phyloP scores from a whole-genome alignment of 2,888 invertebrate genomes.

The Amiota minor region DNA sequence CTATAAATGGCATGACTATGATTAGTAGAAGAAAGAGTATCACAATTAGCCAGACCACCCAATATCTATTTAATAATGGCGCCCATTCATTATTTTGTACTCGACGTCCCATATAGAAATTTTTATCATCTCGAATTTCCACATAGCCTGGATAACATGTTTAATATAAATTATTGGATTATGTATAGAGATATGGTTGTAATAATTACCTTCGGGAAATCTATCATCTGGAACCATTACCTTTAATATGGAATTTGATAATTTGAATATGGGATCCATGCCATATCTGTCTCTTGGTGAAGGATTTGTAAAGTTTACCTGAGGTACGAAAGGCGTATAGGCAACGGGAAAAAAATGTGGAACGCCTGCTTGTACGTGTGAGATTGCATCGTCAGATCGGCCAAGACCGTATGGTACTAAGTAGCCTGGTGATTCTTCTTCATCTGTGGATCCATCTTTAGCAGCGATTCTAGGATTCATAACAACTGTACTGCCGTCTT shows the following conservation, averaged over 20 bases:
- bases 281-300: conserved; percentile 34
- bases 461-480: too few relatives aligned
- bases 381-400: conserved; percentile 32
- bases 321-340: conserved; percentile 44
- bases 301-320: conserved; percentile 50
- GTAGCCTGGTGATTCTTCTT: too few relatives aligned
- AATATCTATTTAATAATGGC: conserved; percentile 74
- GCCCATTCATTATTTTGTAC: conserved; percentile 73
- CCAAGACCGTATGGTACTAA: conserved; percentile 2
- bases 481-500: too few relatives aligned
- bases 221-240: conserved; percentile 33
- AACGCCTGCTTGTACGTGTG: conserved; percentile 48
- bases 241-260: conserved; percentile 51
- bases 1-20: conserved; percentile 85
- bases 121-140: conserved; percentile 56
- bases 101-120: conserved; percentile 63
- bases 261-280: conserved; percentile 54
- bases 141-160: conserved; percentile 62
- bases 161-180: too few relatives aligned
- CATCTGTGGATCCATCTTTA: too few relatives aligned
- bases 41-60: conserved; percentile 78
- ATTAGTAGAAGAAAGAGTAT: conserved; percentile 79
- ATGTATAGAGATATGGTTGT: too few relatives aligned
- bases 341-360: conserved; percentile 45
- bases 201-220: conserved; percentile 50